Evolutionary conservation across 2,888 invertebrate species (phyloP), one percentile per base, ranked within the genome.

Genomic region (Hypsopygia costalis): DNA sequence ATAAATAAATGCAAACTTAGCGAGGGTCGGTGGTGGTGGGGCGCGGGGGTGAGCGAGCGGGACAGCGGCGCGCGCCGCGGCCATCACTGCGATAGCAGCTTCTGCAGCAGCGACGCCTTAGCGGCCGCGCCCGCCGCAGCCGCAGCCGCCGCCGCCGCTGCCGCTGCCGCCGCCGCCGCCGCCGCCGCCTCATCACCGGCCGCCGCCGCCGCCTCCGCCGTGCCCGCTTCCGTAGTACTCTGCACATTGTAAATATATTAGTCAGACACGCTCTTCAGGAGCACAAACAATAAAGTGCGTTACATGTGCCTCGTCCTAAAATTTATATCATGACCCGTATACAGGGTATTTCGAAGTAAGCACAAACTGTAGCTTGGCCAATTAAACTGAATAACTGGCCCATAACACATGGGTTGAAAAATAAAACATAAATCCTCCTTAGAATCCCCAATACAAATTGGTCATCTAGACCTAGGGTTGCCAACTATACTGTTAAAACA

Each of bases 51-150:
- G 37, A 10, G 22, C 31, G 11, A 22, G 41, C 42, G 25, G 46
- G 43, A 46, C 36, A 51, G 51, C 16, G 16, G 16, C 16, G 16
- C 16, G 16, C 16, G 16, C 16, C 16, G 16, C n/a, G n/a, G n/a
- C 16, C 16, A 55, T 93, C 92, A 93, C 91, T 96, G 95, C 62
- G 95, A 95, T 73, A 96, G 90, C 75, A 96, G 91, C 87, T 96
- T 95, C 90, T 95, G 95, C 68, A 96, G 91, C 78, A 96, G 90
- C 74, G 95, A 95, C 62, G 95, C 94, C 78, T 92, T 93, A 86
- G 93, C 54, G 41, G 60, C 58, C 51, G 67, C 58, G 53, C 59
- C 55, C 41, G 50, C 48, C 44, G 52, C 16, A 16, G 16, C 16
- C 4, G 16, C 16, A 16, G 16, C 16, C 16, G 16, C 62, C 64